phyloP scores from a whole-genome alignment of 2,797 vertebrate species.

The Thripadectes ignobilis region DNA sequence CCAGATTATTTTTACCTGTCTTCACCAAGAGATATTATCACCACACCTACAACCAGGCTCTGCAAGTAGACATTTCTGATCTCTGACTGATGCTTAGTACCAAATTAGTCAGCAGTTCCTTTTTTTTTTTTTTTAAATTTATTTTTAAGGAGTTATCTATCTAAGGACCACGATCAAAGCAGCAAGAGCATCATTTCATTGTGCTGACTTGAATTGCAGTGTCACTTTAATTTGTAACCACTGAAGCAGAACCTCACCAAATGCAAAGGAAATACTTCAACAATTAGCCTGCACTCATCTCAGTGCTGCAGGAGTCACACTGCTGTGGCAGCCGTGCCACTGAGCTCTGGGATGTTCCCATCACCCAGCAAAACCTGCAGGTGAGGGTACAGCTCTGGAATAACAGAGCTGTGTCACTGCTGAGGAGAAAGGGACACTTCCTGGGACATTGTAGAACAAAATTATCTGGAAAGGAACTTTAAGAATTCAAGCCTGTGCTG shows the following conservation, averaged over 20 bases:
- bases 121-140: not conserved
- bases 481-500: not conserved
- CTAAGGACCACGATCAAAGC: conserved; percentile 37
- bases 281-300: not conserved
- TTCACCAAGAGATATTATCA: not conserved
- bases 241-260: conserved; percentile 27
- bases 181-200: not conserved
- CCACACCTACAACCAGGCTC: not conserved
- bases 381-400: not conserved
- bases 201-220: conserved; percentile 15
- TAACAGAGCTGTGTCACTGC: not conserved
- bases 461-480: not conserved
- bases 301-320: not conserved
- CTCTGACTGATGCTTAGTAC: not conserved
- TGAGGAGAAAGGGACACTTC: not conserved
- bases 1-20: not conserved
- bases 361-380: not conserved
- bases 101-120: conserved; percentile 10
- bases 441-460: not conserved
- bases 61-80: not conserved
- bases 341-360: not conserved
- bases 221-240: conserved; percentile 52
- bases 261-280: not conserved
- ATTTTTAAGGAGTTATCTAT: not conserved
- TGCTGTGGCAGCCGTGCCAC: not conserved